Evolutionary conservation across 2,113 vertebrate genomes (phyloP).

Genomic region (Ceyx melanurus): DNA sequence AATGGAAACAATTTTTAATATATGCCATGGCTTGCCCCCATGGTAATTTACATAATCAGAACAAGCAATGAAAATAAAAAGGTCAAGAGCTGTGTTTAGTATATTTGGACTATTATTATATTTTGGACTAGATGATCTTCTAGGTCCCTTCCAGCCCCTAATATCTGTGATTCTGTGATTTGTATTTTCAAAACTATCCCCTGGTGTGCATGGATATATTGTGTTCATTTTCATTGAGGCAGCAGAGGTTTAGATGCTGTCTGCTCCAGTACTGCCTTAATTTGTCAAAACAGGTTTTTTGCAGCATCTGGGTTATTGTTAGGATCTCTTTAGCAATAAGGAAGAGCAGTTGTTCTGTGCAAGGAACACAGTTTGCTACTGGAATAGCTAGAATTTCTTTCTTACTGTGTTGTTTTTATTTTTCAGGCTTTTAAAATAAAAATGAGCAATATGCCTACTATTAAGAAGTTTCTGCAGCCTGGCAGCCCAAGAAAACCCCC

Average conservation of each 20-base stretch:
- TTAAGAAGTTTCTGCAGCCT: conserved; percentile 85
- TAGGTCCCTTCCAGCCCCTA: too few species aligned
- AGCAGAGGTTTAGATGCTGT: background rate
- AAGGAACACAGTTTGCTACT: background rate
- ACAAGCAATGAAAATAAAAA: background rate
- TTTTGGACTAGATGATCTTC: too few species aligned
- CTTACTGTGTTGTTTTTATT: background rate
- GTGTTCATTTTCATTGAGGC: background rate
- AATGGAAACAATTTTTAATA: background rate
- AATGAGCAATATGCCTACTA: conserved; percentile 76
- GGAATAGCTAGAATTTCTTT: background rate
- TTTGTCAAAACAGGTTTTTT: background rate
- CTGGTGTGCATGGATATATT: background rate
- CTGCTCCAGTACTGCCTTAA: background rate
- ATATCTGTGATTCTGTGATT: too few species aligned
- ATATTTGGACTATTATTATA: too few species aligned
- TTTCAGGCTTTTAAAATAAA: conserved; percentile 85
- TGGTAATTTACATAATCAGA: background rate
- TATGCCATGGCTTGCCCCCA: background rate
- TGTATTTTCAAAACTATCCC: background rate
- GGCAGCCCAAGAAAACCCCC: conserved; percentile 84
- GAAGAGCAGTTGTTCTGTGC: background rate
- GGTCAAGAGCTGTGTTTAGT: background rate
- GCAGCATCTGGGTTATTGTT: background rate
- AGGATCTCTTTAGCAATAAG: background rate